Evolutionary conservation across 2,888 invertebrate species (phyloP).

Genomic region (Pheosia tremula): DNA sequence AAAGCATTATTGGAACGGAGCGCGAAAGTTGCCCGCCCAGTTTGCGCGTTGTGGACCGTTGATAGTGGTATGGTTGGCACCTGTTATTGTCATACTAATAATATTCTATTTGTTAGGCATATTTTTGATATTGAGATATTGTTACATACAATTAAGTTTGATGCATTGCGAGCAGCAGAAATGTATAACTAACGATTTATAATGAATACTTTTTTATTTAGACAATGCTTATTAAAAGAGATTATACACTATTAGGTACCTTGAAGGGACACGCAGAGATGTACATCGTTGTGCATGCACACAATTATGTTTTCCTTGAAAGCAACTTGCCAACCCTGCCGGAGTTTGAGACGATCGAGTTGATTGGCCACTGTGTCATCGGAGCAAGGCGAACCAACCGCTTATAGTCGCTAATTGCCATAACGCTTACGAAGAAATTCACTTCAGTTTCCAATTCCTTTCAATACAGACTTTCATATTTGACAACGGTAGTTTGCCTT

Average conservation of each 20-base stretch:
- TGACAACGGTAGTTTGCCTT: background rate
- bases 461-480: slow-evolving; percentile 1
- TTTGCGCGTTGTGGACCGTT: slow-evolving; percentile 40
- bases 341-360: slow-evolving; percentile 42
- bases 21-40: slow-evolving; percentile 74
- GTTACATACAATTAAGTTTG: no score
- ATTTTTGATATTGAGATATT: no score
- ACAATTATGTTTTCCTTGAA: no score
- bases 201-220: no score
- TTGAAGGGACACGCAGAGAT: no score
- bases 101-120: no score
- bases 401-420: slow-evolving; percentile 46
- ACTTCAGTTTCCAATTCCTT: slow-evolving; percentile 16
- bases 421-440: slow-evolving; percentile 34
- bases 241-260: no score
- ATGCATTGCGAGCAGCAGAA: no score
- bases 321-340: slow-evolving; percentile 49
- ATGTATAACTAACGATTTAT: no score
- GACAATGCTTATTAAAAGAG: no score
- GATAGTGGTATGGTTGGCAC: slow-evolving; percentile 41
- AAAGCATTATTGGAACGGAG: slow-evolving; percentile 69
- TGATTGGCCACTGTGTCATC: slow-evolving; percentile 68
- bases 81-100: background rate
- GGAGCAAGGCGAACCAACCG: slow-evolving; percentile 59
- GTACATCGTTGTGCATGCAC: no score